A percentile compares a stretch with the other conserved stretches of the same genome.
Evolutionary conservation across 2,797 vertebrate genomes (phyloP).

Genomic region (Cossypha niveicapilla): DNA sequence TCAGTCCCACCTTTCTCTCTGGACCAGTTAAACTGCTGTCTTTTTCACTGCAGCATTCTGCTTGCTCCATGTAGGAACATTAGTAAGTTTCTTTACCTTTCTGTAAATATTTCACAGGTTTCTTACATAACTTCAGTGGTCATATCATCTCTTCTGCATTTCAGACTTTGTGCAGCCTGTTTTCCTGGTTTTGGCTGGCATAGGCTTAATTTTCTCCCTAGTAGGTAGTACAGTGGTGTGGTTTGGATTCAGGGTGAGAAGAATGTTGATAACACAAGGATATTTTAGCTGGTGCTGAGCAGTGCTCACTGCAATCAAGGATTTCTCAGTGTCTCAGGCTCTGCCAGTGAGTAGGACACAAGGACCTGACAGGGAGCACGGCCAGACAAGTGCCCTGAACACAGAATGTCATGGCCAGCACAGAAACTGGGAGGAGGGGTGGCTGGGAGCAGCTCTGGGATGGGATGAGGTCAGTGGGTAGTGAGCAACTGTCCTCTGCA

Average conservation of each 20-base stretch:
- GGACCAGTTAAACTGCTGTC: neutral
- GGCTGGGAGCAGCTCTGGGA: neutral
- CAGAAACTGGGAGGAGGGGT: fast-evolving
- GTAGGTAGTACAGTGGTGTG: neutral
- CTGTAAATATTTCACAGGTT: neutral
- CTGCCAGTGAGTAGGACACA: neutral
- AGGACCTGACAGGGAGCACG: fast-evolving
- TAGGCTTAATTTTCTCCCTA: neutral
- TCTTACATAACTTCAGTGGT: neutral
- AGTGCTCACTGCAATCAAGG: neutral
- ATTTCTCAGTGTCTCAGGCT: neutral
- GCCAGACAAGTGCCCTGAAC: neutral
- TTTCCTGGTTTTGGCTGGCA: neutral
- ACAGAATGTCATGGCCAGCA: neutral
- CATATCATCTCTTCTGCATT: neutral
- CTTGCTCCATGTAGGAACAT: neutral
- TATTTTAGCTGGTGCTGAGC: neutral
- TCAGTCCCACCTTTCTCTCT: neutral
- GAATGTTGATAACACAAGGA: neutral
- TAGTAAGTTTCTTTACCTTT: neutral
- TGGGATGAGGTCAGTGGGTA: neutral
- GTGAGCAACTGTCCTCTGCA: neutral
- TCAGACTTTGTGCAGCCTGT: neutral
- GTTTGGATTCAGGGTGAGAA: neutral
- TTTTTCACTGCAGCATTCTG: neutral